Base-by-base conservation (phyloP, 2,888 invertebrate genomes). In the Antheraea yamamai region DNA sequence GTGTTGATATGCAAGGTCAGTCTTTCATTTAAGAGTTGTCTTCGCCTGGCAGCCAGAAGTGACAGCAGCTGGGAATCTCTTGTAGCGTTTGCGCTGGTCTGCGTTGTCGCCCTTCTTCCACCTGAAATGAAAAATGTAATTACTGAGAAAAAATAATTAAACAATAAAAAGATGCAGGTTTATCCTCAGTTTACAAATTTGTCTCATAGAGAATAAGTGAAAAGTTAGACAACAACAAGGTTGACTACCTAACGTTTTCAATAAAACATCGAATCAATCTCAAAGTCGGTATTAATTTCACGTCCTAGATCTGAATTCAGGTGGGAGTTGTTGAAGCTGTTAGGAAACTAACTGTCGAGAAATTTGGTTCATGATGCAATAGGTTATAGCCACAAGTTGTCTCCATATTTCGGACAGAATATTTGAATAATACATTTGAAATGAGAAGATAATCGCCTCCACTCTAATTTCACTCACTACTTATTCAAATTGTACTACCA, bases 31-130 rank as follows among this genome's bases (percentile, higher is more conserved):
- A 96, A 92, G 73, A 96, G 89, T 75, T 96, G 96, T 66, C 95
- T 94, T 73, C 97, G 92, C 51, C 96, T 90, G 0, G 96, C 96
- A 0, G 96, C 96, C 78, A 96, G 90, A 72, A 96, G 87, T 14
- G 95, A 95, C 87, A 95, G 92, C 75, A 96, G 89, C 79, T 95
- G 96, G 70, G 95, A 95, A 80, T 96, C 95, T 55, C 96, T 91
- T 8, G 95, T 95, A 47, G 91, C 87, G 75, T 93, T 94, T 4
- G 86, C 81, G 80, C 88, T 91, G 81, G 89, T 89, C 77, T 89
- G 90, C 2, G 91, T 89, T n/a, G 92, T 89, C 23, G 90, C 85
- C 70, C 92, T 87, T 64, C 92, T 18, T 80, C 83, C 83, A 73
- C 91, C 95, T 95, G 92, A 14, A 95, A 94, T 81, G 74, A 70